Percentiles rank a stretch among this genome's conserved stretches.
phyloP scores from a whole-genome alignment of 2,113 vertebrate genomes.

The Lontra canadensis region DNA sequence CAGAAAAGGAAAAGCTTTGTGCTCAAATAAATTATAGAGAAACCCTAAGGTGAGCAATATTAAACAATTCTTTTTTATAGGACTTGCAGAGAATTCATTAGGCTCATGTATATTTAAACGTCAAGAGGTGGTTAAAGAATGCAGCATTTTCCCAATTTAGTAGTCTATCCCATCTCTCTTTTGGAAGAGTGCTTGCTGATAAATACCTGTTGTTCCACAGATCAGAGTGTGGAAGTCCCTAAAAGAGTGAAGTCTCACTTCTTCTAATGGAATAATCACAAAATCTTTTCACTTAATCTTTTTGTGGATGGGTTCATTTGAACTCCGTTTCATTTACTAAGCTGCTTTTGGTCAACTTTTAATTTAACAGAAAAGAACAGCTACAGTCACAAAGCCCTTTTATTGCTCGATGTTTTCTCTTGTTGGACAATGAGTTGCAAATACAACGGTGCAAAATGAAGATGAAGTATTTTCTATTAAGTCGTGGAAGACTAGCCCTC shows the following conservation, averaged over 20 bases:
- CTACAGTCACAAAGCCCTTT: conserved; percentile 54
- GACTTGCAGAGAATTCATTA: background rate
- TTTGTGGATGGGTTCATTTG: background rate
- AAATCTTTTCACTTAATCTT: background rate
- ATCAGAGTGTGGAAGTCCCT: background rate
- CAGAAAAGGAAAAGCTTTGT: background rate
- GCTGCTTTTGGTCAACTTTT: background rate
- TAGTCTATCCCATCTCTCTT: background rate
- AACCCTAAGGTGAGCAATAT: background rate
- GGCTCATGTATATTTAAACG: background rate
- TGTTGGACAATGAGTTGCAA: background rate
- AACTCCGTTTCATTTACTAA: conserved; percentile 31
- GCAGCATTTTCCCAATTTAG: background rate
- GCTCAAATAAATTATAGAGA: background rate
- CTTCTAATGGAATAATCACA: background rate
- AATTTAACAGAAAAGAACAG: conserved; percentile 65
- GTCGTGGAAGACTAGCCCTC: background rate
- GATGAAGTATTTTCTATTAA: conserved; percentile 20
- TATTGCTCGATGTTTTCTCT: background rate
- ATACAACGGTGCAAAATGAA: background rate
- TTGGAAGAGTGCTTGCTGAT: background rate
- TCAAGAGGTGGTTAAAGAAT: background rate
- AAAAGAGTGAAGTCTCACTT: background rate
- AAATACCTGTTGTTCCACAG: background rate
- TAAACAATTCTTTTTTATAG: conserved; percentile 8